These are phyloP conservation scores for Rutpela maculata DNA, from an alignment of 2,888 invertebrate genomes.

Conservation along the genomic window DNA sequence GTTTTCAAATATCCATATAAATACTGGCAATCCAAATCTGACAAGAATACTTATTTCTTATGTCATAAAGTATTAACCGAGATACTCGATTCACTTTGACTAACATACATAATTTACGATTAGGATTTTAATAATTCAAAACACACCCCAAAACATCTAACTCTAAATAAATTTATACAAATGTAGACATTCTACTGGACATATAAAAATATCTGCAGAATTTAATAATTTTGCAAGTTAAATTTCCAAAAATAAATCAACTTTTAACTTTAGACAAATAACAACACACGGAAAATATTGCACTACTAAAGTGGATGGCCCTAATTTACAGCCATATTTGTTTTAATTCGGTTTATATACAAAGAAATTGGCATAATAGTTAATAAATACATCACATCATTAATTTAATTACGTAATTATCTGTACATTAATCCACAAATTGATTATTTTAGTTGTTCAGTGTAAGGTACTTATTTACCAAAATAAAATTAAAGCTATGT, in stretches of 20 bases:
- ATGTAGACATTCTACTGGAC: not conserved
- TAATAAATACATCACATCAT: conserved; percentile 53
- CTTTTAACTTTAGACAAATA: conserved; percentile 5
- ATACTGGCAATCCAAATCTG: not conserved
- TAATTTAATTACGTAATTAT: conserved; percentile 43
- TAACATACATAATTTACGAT: not conserved
- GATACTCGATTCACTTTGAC: not conserved
- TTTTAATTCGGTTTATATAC: conserved; percentile 57
- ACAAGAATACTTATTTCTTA: not conserved
- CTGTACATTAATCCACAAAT: conserved; percentile 42
- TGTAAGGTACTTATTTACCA: conserved; percentile 16
- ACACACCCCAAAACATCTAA: conserved; percentile 31
- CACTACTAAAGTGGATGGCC: conserved; percentile 63
- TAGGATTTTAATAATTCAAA: not conserved
- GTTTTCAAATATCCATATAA: not conserved
- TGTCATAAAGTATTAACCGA: not conserved
- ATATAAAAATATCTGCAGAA: conserved; percentile 20
- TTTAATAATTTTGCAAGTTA: not conserved
- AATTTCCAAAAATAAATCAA: conserved; percentile 2
- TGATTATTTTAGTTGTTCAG: conserved; percentile 20
- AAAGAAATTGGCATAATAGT: conserved; percentile 49
- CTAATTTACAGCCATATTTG: conserved; percentile 59
- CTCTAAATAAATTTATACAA: conserved; percentile 13
- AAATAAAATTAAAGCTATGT: conserved; percentile 51
- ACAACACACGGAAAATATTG: conserved; percentile 57